These are phyloP conservation scores for Agonum fuliginosum DNA, from an alignment of 2,888 invertebrate genomes.

Conservation along the genomic window DNA sequence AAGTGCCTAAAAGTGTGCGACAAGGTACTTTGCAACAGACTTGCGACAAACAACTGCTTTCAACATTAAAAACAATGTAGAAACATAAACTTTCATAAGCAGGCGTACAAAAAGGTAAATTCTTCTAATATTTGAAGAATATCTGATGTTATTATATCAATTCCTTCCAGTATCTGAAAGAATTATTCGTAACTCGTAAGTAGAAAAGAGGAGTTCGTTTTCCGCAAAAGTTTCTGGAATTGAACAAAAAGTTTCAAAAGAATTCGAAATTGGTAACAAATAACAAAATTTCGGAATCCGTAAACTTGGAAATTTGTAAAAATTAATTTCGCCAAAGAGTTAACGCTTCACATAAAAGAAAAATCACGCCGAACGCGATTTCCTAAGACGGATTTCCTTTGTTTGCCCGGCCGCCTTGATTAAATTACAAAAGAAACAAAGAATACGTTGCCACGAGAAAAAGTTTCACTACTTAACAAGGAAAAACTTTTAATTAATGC, in stretches of 20 bases:
- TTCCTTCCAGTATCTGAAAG: too few species aligned
- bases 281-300: slow-evolving; percentile 18
- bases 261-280: neutral
- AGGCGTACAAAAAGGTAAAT: too few species aligned
- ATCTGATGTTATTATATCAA: too few species aligned
- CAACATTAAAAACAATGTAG: too few species aligned
- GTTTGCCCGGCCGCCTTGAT: slow-evolving; percentile 52
- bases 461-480: slow-evolving; percentile 55
- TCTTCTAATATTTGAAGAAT: too few species aligned
- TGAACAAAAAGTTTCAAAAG: slow-evolving; percentile 31
- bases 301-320: slow-evolving; percentile 36
- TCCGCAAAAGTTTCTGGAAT: neutral
- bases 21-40: too few species aligned
- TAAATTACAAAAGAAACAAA: slow-evolving; percentile 57
- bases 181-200: neutral
- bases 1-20: too few species aligned
- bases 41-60: too few species aligned
- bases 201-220: neutral
- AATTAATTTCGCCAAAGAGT: slow-evolving; percentile 40
- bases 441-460: slow-evolving; percentile 44
- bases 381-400: slow-evolving; percentile 51
- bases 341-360: slow-evolving; percentile 37
- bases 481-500: slow-evolving; percentile 59
- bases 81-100: too few species aligned
- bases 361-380: slow-evolving; percentile 24